A percentile compares a stretch with the other conserved stretches of the same genome.
These are phyloP conservation scores for Drosophila nasuta DNA, from an alignment of 1,140 invertebrate genomes.

Conservation along the genomic window DNA sequence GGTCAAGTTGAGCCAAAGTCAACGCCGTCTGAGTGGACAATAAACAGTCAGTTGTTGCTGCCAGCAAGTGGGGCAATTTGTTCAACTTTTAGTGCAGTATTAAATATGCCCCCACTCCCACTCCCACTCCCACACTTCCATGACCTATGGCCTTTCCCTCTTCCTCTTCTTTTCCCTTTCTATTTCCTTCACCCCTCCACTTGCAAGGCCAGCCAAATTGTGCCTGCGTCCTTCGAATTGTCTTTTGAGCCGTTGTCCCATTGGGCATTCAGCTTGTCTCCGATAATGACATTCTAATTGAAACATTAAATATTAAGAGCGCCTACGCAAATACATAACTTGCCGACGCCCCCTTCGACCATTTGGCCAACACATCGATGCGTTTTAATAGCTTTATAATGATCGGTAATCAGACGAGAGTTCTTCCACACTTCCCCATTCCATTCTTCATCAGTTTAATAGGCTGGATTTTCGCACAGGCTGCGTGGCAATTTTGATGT, in stretches of 20 bases:
- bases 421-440: not conserved
- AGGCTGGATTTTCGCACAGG: conserved; percentile 2
- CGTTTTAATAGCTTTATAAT: conserved; percentile 59
- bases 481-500: conserved; percentile 3
- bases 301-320: conserved; percentile 77
- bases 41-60: conserved; percentile 60
- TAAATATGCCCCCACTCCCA: conserved; percentile 42
- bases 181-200: not conserved
- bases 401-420: not conserved
- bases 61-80: conserved; percentile 68
- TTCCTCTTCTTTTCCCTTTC: too few relatives aligned
- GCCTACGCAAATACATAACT: conserved; percentile 36
- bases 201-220: conserved; percentile 26
- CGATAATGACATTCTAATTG: conserved; percentile 78
- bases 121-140: not conserved
- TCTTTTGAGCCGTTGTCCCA: conserved; percentile 22
- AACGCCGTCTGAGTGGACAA: conserved; percentile 62
- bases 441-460: not conserved
- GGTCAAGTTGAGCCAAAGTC: conserved; percentile 71
- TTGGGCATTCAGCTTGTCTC: conserved; percentile 44
- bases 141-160: not conserved
- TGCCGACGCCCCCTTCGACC: not conserved
- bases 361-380: conserved; percentile 19
- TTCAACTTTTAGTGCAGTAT: conserved; percentile 64
- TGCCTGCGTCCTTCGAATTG: conserved; percentile 61